A percentile compares a stretch with the other conserved stretches of the same genome.
phyloP scores from a whole-genome alignment of 2,797 vertebrate genomes.

The Oryzias dopingdopingensis region DNA sequence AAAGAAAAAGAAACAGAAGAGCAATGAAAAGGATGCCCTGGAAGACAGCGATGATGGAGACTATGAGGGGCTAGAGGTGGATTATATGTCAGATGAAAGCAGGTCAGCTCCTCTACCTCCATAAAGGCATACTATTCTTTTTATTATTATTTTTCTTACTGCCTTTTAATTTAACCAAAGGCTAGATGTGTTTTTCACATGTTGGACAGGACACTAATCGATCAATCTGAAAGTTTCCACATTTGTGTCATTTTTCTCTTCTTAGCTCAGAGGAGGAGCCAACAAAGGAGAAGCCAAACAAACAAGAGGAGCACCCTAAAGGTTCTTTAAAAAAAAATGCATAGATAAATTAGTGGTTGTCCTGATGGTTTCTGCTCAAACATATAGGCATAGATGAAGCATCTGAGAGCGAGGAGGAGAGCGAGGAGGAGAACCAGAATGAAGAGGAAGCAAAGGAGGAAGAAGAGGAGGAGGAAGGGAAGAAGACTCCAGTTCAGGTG shows the following conservation, averaged over 20 bases:
- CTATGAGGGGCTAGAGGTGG: constrained; percentile 90
- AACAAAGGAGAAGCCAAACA: constrained; percentile 74
- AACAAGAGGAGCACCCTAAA: constrained; percentile 83
- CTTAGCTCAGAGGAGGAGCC: constrained; percentile 80
- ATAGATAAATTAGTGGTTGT: too few relatives aligned
- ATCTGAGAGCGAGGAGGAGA: constrained; percentile 89
- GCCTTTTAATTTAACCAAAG: neutral
- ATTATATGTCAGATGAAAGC: constrained; percentile 93
- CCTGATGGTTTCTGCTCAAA: neutral
- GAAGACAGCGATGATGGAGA: constrained; percentile 94
- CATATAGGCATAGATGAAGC: constrained; percentile 82
- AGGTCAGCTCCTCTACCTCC: constrained; percentile 75
- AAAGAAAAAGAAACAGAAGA: constrained; percentile 85
- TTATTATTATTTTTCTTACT: too few relatives aligned
- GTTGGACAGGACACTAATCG: too few relatives aligned
- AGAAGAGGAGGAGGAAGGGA: constrained; percentile 84
- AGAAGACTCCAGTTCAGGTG: constrained; percentile 80
- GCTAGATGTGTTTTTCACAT: neutral
- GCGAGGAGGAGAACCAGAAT: constrained; percentile 87
- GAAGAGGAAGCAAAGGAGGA: constrained; percentile 87
- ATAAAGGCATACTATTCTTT: too few relatives aligned
- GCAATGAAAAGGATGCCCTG: constrained; percentile 81
- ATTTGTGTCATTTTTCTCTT: constrained; percentile 5
- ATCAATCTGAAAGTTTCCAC: too few relatives aligned
- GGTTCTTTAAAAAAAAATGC: constrained; percentile 54